Percentiles rank a stretch among this genome's conserved stretches.
Evolutionary conservation across 2,888 invertebrate species (phyloP).

Genomic region (Ochropleura plecta): DNA sequence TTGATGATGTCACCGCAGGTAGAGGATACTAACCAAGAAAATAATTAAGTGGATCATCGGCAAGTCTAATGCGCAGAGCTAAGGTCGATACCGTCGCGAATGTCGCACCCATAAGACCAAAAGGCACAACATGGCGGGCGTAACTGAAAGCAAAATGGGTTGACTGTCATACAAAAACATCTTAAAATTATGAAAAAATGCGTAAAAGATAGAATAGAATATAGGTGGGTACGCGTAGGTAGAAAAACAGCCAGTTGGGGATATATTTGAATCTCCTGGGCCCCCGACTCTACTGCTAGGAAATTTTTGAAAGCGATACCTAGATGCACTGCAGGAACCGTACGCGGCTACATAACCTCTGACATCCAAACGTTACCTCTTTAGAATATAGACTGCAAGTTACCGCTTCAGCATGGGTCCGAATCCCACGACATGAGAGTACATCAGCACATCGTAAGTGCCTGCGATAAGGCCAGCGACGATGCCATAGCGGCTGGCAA

Average conservation of each 20-base stretch:
- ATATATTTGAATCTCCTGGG: no score
- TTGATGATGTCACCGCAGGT: not conserved
- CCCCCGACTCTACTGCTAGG: no score
- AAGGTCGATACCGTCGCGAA: constrained; percentile 80
- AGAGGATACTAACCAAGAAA: constrained; percentile 75
- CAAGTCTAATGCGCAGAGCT: constrained; percentile 66
- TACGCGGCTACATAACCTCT: not conserved
- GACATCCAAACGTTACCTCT: not conserved
- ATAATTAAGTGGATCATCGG: constrained; percentile 81
- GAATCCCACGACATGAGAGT: constrained; percentile 77
- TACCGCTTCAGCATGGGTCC: constrained; percentile 73
- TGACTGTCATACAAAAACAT: not conserved
- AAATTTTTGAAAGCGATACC: not conserved
- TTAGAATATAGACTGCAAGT: not conserved
- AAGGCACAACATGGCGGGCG: constrained; percentile 76
- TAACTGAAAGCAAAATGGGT: constrained; percentile 71
- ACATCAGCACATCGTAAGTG: constrained; percentile 81
- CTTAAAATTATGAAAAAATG: not conserved
- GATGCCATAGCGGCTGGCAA: constrained; percentile 78
- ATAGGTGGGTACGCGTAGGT: not conserved
- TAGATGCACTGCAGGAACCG: no score
- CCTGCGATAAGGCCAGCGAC: constrained; percentile 74
- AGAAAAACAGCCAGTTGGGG: not conserved
- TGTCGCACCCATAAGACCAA: constrained; percentile 83
- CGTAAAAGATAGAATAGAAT: not conserved